Percentiles rank a stretch among this genome's conserved stretches.
phyloP scores from a whole-genome alignment of 2,113 vertebrate species.

The Aplodontia rufa region DNA sequence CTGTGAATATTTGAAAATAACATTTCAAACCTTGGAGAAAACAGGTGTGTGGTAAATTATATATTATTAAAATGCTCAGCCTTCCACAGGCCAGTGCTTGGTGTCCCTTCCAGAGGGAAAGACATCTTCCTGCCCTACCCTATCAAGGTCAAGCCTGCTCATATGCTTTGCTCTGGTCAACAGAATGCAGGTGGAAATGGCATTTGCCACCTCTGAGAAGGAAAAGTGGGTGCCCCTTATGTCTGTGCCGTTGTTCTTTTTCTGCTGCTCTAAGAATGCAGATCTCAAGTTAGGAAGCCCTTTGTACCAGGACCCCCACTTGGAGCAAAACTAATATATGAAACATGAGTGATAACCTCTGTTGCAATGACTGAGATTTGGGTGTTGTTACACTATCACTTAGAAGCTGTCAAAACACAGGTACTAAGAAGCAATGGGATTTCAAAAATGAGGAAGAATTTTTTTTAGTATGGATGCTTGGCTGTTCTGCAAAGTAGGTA shows the following conservation, averaged over 20 bases:
- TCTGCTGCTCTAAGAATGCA: neutral
- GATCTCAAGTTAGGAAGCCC: neutral
- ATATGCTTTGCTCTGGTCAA: neutral
- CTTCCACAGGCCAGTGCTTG: neutral
- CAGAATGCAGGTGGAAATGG: neutral
- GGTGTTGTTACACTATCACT: neutral
- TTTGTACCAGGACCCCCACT: neutral
- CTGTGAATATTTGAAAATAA: slow-evolving; percentile 6
- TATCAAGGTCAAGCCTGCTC: neutral
- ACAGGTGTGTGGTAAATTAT: neutral
- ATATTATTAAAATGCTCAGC: neutral
- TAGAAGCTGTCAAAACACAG: neutral
- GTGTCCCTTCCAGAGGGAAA: neutral
- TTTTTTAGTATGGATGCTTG: neutral
- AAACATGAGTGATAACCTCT: neutral
- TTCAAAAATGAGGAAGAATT: neutral
- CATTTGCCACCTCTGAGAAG: neutral
- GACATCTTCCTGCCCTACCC: no score
- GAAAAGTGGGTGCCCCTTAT: no score
- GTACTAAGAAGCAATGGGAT: neutral
- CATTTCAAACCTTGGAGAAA: neutral
- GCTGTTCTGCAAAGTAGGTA: neutral
- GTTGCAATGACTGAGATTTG: neutral
- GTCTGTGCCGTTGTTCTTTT: neutral
- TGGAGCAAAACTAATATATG: neutral